Evolutionary conservation across 2,113 vertebrate species (phyloP), one percentile per base, ranked within the genome.

Genomic region (Electrona antarctica): DNA sequence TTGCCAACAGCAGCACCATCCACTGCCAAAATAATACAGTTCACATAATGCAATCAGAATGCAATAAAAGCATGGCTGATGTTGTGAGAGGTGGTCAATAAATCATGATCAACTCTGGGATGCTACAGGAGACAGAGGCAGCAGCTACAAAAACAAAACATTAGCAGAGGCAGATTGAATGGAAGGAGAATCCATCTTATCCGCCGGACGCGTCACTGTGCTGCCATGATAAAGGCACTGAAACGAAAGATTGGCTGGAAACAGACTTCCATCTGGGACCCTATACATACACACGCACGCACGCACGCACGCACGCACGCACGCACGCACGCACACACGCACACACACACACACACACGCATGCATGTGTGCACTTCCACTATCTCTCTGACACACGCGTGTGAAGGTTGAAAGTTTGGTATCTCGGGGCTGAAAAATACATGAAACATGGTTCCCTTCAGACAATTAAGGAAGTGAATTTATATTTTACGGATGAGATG

Each of bases 151-250:
- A 85, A 68, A 69, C 46, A 81, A 77, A 71, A 67, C 45, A 15
- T 80, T 83, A 54, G 78, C 67, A 73, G 64, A 74, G 54, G 64
- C 74, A 74, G 82, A 83, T 62, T 69, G 69, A 58, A 64, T 7
- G 28, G 49, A 65, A 68, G 71, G 74, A 76, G 69, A 85, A 88
- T 87, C 85, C 69, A 91, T 90, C 83, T 80, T 72, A 72, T 56
- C 64, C 78, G 47, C 4, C 51, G 7, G 8, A 64, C 47, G 74
- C 50, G 79, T 67, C 29, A 8, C 83, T 89, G 87, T 57, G 68
- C 77, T 71, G 71, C 12, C 58, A 81, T 75, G 85, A 90, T 86
- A 88, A 88, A 81, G 75, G 72, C 71, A 61, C 72, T 54, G 73
- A 29, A 52, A 75, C 72, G 50, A 84, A 67, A 64, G 66, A 82